These are phyloP conservation scores for Ceriagrion tenellum DNA, from an alignment of 2,888 invertebrate genomes.

Conservation along the genomic window DNA sequence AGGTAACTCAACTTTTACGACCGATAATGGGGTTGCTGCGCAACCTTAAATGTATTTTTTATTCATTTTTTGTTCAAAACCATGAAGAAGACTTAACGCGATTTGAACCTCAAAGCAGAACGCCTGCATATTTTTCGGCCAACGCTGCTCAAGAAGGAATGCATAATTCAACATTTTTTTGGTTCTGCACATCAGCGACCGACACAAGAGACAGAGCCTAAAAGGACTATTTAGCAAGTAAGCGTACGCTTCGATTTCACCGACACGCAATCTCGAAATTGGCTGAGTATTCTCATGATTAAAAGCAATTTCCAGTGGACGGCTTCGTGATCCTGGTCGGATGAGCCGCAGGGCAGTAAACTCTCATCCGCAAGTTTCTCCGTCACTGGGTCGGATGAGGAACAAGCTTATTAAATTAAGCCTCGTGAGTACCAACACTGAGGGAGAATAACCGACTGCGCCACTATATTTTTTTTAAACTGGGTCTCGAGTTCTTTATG, in stretches of 20 bases:
- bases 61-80: background rate
- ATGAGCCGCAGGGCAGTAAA: background rate
- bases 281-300: background rate
- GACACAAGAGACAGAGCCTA: too few relatives aligned
- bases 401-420: background rate
- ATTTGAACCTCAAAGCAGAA: background rate
- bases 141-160: background rate
- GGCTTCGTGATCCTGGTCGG: background rate
- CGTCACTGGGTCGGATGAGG: background rate
- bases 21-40: background rate
- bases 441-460: background rate
- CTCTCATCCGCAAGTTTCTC: background rate
- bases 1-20: background rate
- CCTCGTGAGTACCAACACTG: background rate
- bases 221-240: background rate
- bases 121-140: background rate
- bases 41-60: background rate
- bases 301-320: background rate
- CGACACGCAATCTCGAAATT: background rate
- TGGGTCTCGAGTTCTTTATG: background rate
- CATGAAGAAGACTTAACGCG: background rate
- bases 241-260: background rate
- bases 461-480: background rate
- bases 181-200: too few relatives aligned
- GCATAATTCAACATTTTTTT: too few relatives aligned